phyloP scores from a whole-genome alignment of 1,140 invertebrate genomes.

The Pseudomyrmex flavicornis region DNA sequence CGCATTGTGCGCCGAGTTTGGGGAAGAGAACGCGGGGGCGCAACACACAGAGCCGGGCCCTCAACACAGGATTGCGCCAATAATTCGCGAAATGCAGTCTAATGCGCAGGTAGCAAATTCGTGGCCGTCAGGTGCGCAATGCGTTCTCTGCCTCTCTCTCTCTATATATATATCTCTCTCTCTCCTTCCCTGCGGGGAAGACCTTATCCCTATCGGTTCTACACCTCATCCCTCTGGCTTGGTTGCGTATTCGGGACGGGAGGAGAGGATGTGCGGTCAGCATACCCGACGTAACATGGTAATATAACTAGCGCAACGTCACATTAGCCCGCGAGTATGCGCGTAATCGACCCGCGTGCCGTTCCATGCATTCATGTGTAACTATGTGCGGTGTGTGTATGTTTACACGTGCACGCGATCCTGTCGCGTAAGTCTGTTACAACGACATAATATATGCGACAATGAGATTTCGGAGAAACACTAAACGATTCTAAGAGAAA shows the following conservation, averaged over 20 bases:
- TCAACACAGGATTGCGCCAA: slow-evolving; percentile 64
- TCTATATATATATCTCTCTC: background rate
- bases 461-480: background rate
- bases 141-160: slow-evolving; percentile 16
- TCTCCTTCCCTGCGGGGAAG: background rate
- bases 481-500: background rate
- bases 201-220: background rate
- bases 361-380: slow-evolving; percentile 40
- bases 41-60: background rate
- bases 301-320: slow-evolving; percentile 73
- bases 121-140: slow-evolving; percentile 28
- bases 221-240: slow-evolving; percentile 35
- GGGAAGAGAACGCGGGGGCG: background rate
- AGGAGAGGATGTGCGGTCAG: slow-evolving; percentile 69
- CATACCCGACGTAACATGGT: slow-evolving; percentile 76
- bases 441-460: background rate
- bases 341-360: slow-evolving; percentile 64
- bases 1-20: slow-evolving; percentile 21
- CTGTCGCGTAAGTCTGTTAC: background rate
- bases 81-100: slow-evolving; percentile 74
- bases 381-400: slow-evolving; percentile 14
- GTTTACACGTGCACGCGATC: slow-evolving; percentile 7
- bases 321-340: slow-evolving; percentile 63
- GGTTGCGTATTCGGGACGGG: slow-evolving; percentile 21
- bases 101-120: slow-evolving; percentile 43